Evolutionary conservation across 1,140 invertebrate species (phyloP), one percentile per base, ranked within the genome.

Genomic region (Drosophila paulistorum): DNA sequence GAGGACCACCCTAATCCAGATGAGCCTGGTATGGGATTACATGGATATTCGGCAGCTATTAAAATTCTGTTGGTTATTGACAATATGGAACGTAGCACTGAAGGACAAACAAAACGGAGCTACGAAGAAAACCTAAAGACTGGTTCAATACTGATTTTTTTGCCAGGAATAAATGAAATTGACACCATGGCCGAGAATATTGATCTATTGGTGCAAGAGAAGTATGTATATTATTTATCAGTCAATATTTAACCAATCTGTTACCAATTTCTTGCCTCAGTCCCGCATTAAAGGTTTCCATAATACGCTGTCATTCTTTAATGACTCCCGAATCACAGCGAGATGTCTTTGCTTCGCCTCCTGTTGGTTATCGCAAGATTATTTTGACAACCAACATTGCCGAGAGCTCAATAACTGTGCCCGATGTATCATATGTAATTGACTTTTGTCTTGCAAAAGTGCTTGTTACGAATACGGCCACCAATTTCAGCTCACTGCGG

Each of bases 331-430:
- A 90, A 0, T 74, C 76, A 17, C 91, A 91, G 37, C 57, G 61
- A 9, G 72, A 81, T 60, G 74, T 90, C 1, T 91, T 92, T 90
- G 78, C 93, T 11, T 81, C 91, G 10, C 85, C 94, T 3, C 93
- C 93, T 20, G 55, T 77, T 0, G 94, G 94, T 1, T 91, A 93
- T 39, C 93, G 97, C 57, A 99, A 98, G 93, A 94, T 98, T 72
- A 99, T 99, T 90, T 93, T 99, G 1, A 94, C 98, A 0, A 99
- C 98, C 6, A 98, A 99, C 92, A 98, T 99, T 77, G 98, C 98
- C 0, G 99, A 99, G 93, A 99, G 97, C 91, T 98, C 98, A 26
- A 96, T 99, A 57, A 99, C 98, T 5, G 97, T 99, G 37, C 95
- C 96, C 35, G 97, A 99, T 93, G 95, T 98, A 33, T 96, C 95